Evolutionary conservation across 1,140 invertebrate genomes (phyloP), one percentile per base, ranked within the genome.

Genomic region (Homalodisca vitripennis): DNA sequence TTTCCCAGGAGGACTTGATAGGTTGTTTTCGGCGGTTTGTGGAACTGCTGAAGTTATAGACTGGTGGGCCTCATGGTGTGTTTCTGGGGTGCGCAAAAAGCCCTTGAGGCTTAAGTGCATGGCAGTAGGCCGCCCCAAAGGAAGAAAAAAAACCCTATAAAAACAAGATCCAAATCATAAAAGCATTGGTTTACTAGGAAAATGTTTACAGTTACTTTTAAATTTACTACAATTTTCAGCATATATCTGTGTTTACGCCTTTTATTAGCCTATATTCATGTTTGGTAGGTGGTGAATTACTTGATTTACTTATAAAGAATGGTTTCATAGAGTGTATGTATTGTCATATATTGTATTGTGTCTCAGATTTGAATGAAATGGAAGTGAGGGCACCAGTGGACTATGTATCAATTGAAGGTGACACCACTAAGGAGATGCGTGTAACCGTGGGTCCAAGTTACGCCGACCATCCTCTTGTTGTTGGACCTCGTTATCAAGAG

Each of bases 401-500:
- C 64, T 80, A 84, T 72, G 84, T 92, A 0, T 75, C 81, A 34
- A 88, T 92, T 30, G 80, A 85, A 69, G 87, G 86, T 0, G 85
- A 86, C 73, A 82, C 82, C 3, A 75, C 73, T n/a, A 72, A 74
- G 17, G 76, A 83, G 41, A 83, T 89, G 75, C 76, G 78, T 1
- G 83, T 92, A 1, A 77, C 81, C 62, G 78, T 88, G 1, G 79
- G 81, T 27, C 79, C 84, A 0, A 92, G 87, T 80, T 87, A 86
- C 73, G 87, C 88, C 0, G 89, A 92, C 78, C 79, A 90, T 80
- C 81, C 87, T 0, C 75, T 92, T 17, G 86, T 92, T 6, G 84
- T 88, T 68, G 93, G 93, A 1, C 89, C 90, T 14, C 80, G 88
- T 69, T 93, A 92, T 78, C 82, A 88, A 74, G 68, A 76, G 0